A percentile compares a stretch with the other conserved stretches of the same genome.
Evolutionary conservation across 1,140 invertebrate genomes (phyloP).

Genomic region (Ladona fulva): DNA sequence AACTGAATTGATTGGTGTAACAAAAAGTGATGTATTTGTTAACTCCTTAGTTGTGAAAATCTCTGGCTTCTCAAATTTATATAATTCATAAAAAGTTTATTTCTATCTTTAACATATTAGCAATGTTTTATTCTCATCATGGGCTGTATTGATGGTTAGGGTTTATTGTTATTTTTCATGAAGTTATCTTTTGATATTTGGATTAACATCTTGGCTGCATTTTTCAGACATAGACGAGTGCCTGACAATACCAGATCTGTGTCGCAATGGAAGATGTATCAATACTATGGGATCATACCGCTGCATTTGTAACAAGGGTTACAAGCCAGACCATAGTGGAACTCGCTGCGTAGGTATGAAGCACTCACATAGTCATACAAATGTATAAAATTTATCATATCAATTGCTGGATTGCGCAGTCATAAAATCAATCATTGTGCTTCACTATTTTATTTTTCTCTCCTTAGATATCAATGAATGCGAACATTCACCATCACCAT

Average conservation of each 20-base stretch:
- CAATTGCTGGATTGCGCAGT: not conserved
- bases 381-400: not conserved
- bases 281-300: slow-evolving; percentile 66
- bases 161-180: no score
- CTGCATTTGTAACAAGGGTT: slow-evolving; percentile 58
- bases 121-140: no score
- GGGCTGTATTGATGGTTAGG: no score
- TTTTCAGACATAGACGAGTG: slow-evolving; percentile 68
- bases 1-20: no score
- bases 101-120: no score
- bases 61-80: no score
- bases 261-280: slow-evolving; percentile 64
- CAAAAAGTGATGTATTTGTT: no score
- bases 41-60: no score
- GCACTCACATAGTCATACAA: slow-evolving; percentile 6
- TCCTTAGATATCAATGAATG: slow-evolving; percentile 65
- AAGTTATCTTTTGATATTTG: no score
- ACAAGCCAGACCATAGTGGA: slow-evolving; percentile 48
- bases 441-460: slow-evolving; percentile 14
- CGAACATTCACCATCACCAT: slow-evolving; percentile 48
- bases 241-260: slow-evolving; percentile 63
- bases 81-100: no score
- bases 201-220: slow-evolving; percentile 15
- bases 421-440: not conserved
- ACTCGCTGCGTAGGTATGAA: slow-evolving; percentile 52